phyloP scores from a whole-genome alignment of 37 sponge, comb jelly and placozoan genomes.

The Lycopodina hypogea region DNA sequence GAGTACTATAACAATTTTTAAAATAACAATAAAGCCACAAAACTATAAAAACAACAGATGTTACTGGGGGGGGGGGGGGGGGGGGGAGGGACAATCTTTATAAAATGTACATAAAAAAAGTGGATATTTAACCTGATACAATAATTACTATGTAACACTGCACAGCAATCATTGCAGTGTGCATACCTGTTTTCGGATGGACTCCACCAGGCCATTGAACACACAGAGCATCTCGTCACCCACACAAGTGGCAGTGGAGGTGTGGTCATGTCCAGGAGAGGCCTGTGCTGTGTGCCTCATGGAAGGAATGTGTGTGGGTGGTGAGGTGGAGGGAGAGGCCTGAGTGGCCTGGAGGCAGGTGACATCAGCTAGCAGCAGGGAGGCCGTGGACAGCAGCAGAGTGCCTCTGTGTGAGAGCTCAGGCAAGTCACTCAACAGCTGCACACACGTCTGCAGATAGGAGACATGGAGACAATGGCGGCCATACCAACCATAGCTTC shows the following conservation, averaged over 20 bases:
- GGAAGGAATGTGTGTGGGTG: conserved; percentile 23
- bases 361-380: conserved; percentile 46
- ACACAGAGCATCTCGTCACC: conserved; percentile 16
- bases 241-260: not conserved
- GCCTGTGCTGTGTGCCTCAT: not conserved
- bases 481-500: no score
- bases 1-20: no score
- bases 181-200: conserved; percentile 43
- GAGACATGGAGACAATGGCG: no score
- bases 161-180: no score
- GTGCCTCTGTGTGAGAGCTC: conserved; percentile 7
- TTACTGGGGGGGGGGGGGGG: no score
- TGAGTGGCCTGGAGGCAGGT: conserved; percentile 9
- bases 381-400: conserved; percentile 3
- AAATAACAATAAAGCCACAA: no score
- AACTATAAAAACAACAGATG: no score
- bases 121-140: no score
- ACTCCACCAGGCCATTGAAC: conserved; percentile 8
- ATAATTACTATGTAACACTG: no score
- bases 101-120: no score
- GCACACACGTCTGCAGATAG: conserved; percentile 14
- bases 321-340: not conserved
- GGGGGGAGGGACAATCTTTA: no score
- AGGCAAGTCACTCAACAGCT: conserved; percentile 6
- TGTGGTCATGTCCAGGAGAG: no score